These are phyloP conservation scores for Scolopax bukidnonensis DNA, from an alignment of 2,797 vertebrate genomes.

Conservation along the genomic window DNA sequence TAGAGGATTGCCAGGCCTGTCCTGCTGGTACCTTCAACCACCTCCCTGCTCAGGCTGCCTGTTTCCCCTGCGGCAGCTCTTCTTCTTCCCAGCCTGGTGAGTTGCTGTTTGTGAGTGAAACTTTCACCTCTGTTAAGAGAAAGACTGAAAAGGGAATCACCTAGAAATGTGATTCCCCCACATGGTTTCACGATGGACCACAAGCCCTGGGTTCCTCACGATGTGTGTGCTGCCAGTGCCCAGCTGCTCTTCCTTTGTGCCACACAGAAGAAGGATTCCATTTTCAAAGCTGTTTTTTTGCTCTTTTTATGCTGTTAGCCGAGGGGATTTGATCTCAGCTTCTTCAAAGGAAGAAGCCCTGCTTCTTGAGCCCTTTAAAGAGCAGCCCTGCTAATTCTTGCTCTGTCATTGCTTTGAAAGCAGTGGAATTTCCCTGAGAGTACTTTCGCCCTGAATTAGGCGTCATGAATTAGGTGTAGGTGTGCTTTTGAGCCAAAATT, in stretches of 20 bases:
- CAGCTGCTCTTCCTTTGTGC: not conserved
- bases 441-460: not conserved
- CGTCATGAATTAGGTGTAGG: not conserved
- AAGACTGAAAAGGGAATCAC: not conserved
- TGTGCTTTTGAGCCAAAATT: not conserved
- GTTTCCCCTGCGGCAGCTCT: slow-evolving; percentile 91
- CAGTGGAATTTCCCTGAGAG: not conserved
- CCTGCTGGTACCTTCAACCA: slow-evolving; percentile 88
- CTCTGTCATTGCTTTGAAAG: not conserved
- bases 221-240: not conserved
- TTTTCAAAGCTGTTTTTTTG: not conserved
- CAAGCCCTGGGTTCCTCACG: not conserved
- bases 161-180: not conserved
- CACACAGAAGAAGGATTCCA: not conserved
- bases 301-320: not conserved
- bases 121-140: not conserved
- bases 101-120: not conserved
- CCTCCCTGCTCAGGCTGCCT: slow-evolving; percentile 84
- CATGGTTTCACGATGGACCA: not conserved
- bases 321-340: not conserved
- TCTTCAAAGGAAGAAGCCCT: not conserved
- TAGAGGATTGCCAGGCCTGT: slow-evolving; percentile 84
- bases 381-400: not conserved
- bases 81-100: slow-evolving; percentile 86
- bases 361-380: too few species aligned